Conservation (phyloP, 2,888 invertebrate species). For the Melitaea athalia region DNA sequence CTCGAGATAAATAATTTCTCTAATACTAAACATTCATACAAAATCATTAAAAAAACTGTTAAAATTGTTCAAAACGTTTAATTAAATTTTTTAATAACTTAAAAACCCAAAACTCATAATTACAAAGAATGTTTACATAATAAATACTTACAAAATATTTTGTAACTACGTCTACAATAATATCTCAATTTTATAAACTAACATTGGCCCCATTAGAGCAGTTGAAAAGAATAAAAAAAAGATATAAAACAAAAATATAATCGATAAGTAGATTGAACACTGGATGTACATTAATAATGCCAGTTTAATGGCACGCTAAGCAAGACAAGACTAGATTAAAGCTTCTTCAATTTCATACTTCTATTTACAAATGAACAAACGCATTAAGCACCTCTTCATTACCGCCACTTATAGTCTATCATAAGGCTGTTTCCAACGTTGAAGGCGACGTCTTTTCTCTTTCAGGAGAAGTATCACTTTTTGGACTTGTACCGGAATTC, state of each 20-base stretch:
- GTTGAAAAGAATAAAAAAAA: slow-evolving; percentile 48
- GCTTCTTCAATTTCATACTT: slow-evolving; percentile 75
- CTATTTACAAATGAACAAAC: slow-evolving; percentile 52
- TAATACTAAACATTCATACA: too few species aligned
- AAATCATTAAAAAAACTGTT: slow-evolving; percentile 10
- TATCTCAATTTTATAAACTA: slow-evolving; percentile 58
- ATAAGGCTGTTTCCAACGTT: slow-evolving; percentile 85
- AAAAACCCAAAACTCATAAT: slow-evolving; percentile 75
- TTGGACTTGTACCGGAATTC: slow-evolving; percentile 44
- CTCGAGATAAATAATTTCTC: too few species aligned
- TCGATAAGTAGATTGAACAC: slow-evolving; percentile 54
- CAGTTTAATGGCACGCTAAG: slow-evolving; percentile 68
- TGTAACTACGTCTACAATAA: slow-evolving; percentile 61
- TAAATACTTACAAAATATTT: slow-evolving; percentile 77
- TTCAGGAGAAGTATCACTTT: slow-evolving; percentile 65
- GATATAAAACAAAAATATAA: slow-evolving; percentile 50
- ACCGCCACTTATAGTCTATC: slow-evolving; percentile 54
- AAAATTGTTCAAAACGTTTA: slow-evolving; percentile 72
- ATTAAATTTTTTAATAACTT: slow-evolving; percentile 78
- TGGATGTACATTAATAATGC: slow-evolving; percentile 59
- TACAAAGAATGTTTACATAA: slow-evolving; percentile 67
- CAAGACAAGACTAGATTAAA: slow-evolving; percentile 80
- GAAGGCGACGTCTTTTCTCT: slow-evolving; percentile 73
- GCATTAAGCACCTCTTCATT: slow-evolving; percentile 63
- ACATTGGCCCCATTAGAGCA: slow-evolving; percentile 75